Conservation (phyloP, 2,797 vertebrate genomes). For the Helicolenus hilgendorfi region DNA sequence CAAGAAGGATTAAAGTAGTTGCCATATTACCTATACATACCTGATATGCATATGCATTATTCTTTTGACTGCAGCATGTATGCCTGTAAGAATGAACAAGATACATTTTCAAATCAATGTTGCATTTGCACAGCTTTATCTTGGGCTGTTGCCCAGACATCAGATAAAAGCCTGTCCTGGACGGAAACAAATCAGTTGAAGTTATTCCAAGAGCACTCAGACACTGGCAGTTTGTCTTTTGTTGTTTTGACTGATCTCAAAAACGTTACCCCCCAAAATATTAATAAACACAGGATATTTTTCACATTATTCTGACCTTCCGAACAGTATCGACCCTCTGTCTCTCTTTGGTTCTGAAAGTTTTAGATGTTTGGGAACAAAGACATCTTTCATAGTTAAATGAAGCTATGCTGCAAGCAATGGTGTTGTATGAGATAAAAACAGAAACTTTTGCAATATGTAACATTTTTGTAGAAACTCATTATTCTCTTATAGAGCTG, state of each 20-base stretch:
- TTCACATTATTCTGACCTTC: not conserved
- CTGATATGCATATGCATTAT: not conserved
- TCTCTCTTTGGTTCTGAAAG: not conserved
- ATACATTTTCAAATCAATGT: conserved; percentile 10
- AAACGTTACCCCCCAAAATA: not conserved
- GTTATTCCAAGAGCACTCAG: conserved; percentile 32
- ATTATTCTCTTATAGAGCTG: not conserved
- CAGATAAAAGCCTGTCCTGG: conserved; percentile 13
- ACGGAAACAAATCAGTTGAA: conserved; percentile 14
- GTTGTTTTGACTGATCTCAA: not conserved
- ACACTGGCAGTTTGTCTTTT: not conserved
- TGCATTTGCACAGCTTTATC: conserved; percentile 14
- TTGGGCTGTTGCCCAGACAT: conserved; percentile 31
- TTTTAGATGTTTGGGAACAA: not conserved
- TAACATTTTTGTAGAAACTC: not conserved
- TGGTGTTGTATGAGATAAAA: not conserved
- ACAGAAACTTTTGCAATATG: not conserved
- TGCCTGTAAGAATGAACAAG: not conserved
- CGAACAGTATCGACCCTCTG: not conserved
- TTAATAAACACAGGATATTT: not conserved
- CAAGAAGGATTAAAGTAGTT: not conserved
- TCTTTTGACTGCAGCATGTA: not conserved
- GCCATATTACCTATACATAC: not conserved
- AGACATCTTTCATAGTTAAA: not conserved
- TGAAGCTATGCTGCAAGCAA: not conserved